Evolutionary conservation across 2,888 invertebrate species (phyloP).

Genomic region (Ophion ellenae): DNA sequence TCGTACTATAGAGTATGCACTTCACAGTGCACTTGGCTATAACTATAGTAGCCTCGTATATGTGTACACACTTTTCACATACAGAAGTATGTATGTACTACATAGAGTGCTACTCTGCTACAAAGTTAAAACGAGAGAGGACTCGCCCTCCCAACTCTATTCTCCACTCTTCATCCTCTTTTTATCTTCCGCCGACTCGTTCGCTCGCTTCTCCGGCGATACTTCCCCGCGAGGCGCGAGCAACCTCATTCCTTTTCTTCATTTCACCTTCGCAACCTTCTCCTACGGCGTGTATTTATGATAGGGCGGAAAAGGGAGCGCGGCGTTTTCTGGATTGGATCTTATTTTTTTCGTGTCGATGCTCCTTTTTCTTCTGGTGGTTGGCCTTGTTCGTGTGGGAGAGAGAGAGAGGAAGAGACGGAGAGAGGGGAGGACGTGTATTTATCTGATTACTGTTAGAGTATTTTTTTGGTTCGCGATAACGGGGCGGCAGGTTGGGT

Average conservation of each 20-base stretch:
- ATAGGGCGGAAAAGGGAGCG: not conserved
- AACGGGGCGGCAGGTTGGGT: too few relatives aligned
- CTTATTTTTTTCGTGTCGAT: too few relatives aligned
- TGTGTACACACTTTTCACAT: not conserved
- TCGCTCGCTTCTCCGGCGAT: slow-evolving; percentile 5
- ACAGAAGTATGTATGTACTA: not conserved
- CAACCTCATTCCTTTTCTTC: slow-evolving; percentile 47
- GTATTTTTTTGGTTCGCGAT: too few relatives aligned
- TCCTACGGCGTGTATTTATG: slow-evolving; percentile 5
- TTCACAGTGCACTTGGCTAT: slow-evolving; percentile 16
- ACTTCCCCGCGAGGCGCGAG: slow-evolving; percentile 18
- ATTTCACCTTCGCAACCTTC: slow-evolving; percentile 42
- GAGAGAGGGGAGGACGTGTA: too few relatives aligned
- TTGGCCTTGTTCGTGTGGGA: too few relatives aligned
- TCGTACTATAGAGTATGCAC: slow-evolving; percentile 35
- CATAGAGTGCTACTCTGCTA: not conserved
- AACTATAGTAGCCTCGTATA: not conserved
- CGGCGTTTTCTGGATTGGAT: not conserved
- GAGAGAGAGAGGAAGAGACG: too few relatives aligned
- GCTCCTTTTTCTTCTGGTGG: too few relatives aligned
- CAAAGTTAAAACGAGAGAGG: slow-evolving; percentile 17
- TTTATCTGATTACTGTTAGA: too few relatives aligned
- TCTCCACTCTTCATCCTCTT: slow-evolving; percentile 35
- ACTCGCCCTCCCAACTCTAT: slow-evolving; percentile 31
- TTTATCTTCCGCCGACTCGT: slow-evolving; percentile 18